A percentile compares a stretch with the other conserved stretches of the same genome.
Evolutionary conservation across 2,113 vertebrate species (phyloP).

Genomic region (Aphyosemion australe): DNA sequence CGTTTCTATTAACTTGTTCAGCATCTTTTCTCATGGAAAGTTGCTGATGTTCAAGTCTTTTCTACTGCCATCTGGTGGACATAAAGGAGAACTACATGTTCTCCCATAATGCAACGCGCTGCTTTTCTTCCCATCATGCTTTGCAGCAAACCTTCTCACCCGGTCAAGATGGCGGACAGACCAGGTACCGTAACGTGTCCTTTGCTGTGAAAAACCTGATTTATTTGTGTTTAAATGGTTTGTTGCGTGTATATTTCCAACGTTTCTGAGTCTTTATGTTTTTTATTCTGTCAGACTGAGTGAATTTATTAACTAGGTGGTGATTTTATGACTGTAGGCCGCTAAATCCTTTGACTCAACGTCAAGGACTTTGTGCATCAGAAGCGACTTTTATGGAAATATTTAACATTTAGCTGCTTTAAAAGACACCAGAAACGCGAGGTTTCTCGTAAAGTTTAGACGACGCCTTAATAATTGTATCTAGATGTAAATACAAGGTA

Average conservation of each 20-base stretch:
- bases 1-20: too few species aligned
- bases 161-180: constrained; percentile 82
- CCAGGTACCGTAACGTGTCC: constrained; percentile 65
- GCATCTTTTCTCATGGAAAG: background rate
- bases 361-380: constrained; percentile 77
- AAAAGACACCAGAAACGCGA: background rate
- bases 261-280: background rate
- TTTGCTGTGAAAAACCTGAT: constrained; percentile 11
- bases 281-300: accelerated
- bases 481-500: background rate
- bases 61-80: constrained; percentile 45
- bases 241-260: accelerated
- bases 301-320: too few species aligned
- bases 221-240: accelerated
- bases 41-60: background rate
- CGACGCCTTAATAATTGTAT: background rate
- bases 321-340: constrained; percentile 37
- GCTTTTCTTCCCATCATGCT: constrained; percentile 64
- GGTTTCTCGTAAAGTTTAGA: background rate
- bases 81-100: background rate
- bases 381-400: background rate
- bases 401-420: background rate
- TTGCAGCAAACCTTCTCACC: constrained; percentile 23
- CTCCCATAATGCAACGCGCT: constrained; percentile 57
- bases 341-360: constrained; percentile 40